phyloP scores from a whole-genome alignment of 2,113 vertebrate species.

The Labeo catla region DNA sequence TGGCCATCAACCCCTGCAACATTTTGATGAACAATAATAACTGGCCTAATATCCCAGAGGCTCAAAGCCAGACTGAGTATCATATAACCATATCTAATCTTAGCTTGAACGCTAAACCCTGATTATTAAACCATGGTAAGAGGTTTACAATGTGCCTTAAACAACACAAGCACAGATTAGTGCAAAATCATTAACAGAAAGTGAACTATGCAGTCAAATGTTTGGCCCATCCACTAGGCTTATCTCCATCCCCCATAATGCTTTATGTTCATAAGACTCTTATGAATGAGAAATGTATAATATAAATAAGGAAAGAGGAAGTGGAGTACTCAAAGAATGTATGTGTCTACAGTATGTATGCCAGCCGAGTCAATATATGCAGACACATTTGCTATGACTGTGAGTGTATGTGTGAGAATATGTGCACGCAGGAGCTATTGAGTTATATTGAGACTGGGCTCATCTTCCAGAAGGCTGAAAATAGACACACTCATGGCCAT shows the following conservation, averaged over 20 bases:
- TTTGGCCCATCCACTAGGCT: background rate
- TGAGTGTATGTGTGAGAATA: constrained; percentile 30
- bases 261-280: background rate
- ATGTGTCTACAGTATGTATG: background rate
- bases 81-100: constrained; percentile 68
- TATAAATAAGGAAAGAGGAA: background rate
- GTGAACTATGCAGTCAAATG: background rate
- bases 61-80: constrained; percentile 46
- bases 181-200: background rate
- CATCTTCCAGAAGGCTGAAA: constrained; percentile 41
- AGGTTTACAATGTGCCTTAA: background rate
- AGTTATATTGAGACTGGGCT: constrained; percentile 27
- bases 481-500: constrained; percentile 16
- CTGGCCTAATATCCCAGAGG: background rate
- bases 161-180: background rate
- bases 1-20: constrained; percentile 17
- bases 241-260: background rate
- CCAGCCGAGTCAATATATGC: constrained; percentile 4
- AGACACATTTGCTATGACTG: constrained; percentile 22
- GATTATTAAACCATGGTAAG: background rate
- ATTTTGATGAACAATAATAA: constrained; percentile 11
- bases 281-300: background rate
- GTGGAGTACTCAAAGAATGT: background rate
- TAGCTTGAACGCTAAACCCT: constrained; percentile 52
- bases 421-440: constrained; percentile 19